Conservation (phyloP, 2,888 invertebrate genomes). For the Heliconius ethilla region DNA sequence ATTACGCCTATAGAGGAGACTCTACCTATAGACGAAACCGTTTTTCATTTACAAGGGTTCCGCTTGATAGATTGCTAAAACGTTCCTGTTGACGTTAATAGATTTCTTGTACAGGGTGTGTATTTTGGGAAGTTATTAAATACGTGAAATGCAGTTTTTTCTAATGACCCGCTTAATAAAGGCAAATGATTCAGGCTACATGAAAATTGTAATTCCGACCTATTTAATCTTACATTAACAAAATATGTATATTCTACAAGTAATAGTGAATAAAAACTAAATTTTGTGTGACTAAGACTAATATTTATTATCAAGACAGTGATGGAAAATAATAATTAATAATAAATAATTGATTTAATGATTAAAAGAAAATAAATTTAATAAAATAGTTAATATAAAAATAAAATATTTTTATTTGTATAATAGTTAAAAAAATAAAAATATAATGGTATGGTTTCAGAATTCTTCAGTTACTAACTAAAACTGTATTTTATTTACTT, state of each 20-base stretch:
- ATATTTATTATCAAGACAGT: too few relatives aligned
- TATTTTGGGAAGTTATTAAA: conserved; percentile 70
- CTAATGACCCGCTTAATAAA: conserved; percentile 56
- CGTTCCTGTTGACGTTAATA: conserved; percentile 74
- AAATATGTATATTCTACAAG: background rate
- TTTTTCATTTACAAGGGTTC: conserved; percentile 49
- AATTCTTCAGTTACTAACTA: too few relatives aligned
- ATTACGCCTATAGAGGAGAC: conserved; percentile 29
- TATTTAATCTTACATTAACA: background rate
- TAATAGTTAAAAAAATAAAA: too few relatives aligned
- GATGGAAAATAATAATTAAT: too few relatives aligned
- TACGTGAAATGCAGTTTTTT: conserved; percentile 78
- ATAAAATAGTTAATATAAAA: too few relatives aligned
- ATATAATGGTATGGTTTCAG: too few relatives aligned
- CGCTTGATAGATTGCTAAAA: conserved; percentile 68
- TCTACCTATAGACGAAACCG: conserved; percentile 42
- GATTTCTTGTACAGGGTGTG: conserved; percentile 62
- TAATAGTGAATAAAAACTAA: too few relatives aligned
- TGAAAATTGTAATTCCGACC: background rate
- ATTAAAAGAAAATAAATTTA: too few relatives aligned
- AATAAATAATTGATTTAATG: too few relatives aligned
- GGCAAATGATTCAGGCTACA: background rate
- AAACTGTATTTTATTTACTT: too few relatives aligned
- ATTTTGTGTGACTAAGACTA: too few relatives aligned
- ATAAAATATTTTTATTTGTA: too few relatives aligned